phyloP scores from a whole-genome alignment of 2,888 invertebrate species.

The Pecten maximus region DNA sequence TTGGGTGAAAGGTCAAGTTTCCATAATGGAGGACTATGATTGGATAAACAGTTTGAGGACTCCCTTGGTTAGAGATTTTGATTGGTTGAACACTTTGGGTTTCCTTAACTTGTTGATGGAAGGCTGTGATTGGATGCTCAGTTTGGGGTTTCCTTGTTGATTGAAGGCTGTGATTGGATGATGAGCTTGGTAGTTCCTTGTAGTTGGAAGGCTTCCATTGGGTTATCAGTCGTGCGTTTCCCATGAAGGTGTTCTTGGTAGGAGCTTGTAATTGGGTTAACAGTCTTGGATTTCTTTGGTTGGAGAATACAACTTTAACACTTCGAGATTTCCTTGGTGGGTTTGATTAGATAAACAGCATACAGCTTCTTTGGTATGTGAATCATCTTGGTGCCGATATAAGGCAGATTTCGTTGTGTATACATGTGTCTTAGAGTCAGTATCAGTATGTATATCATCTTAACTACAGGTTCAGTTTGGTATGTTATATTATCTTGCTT shows the following conservation, averaged over 20 bases:
- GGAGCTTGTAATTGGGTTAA: not conserved
- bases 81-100: not conserved
- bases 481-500: not conserved
- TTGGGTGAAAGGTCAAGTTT: not conserved
- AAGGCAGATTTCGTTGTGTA: not conserved
- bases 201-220: not conserved
- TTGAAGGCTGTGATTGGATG: not conserved
- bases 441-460: not conserved
- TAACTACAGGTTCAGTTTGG: not conserved
- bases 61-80: not conserved
- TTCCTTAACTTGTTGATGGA: no score
- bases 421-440: not conserved
- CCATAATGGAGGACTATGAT: not conserved
- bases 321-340: not conserved
- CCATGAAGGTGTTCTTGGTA: no score
- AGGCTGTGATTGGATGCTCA: no score
- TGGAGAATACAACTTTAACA: not conserved
- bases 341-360: not conserved
- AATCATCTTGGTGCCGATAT: not conserved
- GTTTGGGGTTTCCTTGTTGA: no score
- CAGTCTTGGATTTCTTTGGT: not conserved
- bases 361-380: not conserved
- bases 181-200: not conserved
- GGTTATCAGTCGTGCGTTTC: not conserved
- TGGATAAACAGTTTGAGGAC: not conserved